Conservation (phyloP, 2,888 invertebrate genomes). For the Mantis religiosa region DNA sequence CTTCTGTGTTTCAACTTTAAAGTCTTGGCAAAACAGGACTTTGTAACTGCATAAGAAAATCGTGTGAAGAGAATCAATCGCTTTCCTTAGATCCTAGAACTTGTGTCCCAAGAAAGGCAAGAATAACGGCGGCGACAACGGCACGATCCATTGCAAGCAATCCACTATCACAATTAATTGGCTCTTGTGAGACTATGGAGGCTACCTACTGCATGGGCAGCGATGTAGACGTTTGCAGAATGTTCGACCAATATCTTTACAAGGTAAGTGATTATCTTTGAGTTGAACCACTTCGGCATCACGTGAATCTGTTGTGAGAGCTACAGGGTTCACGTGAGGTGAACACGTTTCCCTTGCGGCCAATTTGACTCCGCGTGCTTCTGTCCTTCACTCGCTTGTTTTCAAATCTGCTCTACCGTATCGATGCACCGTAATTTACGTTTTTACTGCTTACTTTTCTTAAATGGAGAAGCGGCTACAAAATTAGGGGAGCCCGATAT, state of each 20-base stretch:
- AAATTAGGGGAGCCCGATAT: too few species aligned
- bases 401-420: background rate
- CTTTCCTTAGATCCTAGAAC: background rate
- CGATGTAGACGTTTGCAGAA: constrained; percentile 56
- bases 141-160: background rate
- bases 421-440: too few species aligned
- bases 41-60: background rate
- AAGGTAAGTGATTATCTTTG: constrained; percentile 48
- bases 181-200: constrained; percentile 48
- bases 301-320: background rate
- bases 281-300: background rate
- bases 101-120: background rate
- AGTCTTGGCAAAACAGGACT: background rate
- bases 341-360: background rate
- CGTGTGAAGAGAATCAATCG: background rate
- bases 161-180: constrained; percentile 5
- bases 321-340: background rate
- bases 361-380: background rate
- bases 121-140: constrained; percentile 3
- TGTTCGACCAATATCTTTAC: constrained; percentile 63
- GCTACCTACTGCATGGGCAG: constrained; percentile 59
- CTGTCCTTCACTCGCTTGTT: background rate
- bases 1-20: background rate
- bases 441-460: too few species aligned
- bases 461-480: too few species aligned